These are phyloP conservation scores for Drosophila obscura DNA, from an alignment of 1,140 invertebrate species.

Conservation along the genomic window DNA sequence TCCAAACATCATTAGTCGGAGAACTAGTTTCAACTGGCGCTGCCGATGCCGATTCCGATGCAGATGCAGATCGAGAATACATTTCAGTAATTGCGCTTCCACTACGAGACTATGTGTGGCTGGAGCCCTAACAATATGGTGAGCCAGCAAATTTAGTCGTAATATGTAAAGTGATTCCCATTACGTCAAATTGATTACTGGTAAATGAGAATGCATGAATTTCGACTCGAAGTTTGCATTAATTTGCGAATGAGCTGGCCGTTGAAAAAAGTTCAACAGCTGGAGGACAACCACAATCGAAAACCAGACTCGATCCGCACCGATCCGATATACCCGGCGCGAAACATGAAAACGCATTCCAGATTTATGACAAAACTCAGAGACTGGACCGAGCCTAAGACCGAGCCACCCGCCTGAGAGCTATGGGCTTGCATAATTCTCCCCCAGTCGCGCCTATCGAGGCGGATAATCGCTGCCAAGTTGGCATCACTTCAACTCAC, in stretches of 20 bases:
- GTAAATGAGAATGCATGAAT: slow-evolving; percentile 69
- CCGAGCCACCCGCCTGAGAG: neutral
- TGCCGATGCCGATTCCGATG: neutral
- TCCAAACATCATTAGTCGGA: slow-evolving; percentile 36
- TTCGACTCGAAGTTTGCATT: slow-evolving; percentile 42
- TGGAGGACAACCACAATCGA: slow-evolving; percentile 78
- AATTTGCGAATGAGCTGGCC: slow-evolving; percentile 38
- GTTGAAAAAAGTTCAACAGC: slow-evolving; percentile 28
- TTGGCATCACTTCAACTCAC: slow-evolving; percentile 69
- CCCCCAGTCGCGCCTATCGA: slow-evolving; percentile 41
- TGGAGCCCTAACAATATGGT: neutral
- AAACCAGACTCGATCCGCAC: slow-evolving; percentile 36
- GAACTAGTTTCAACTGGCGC: slow-evolving; percentile 31
- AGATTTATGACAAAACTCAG: slow-evolving; percentile 60
- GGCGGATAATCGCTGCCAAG: slow-evolving; percentile 63
- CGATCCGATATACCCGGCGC: slow-evolving; percentile 9
- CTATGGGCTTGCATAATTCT: slow-evolving; percentile 49
- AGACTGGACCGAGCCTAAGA: neutral
- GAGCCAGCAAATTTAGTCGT: slow-evolving; percentile 51
- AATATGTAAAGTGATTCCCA: slow-evolving; percentile 59
- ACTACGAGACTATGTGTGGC: slow-evolving; percentile 1
- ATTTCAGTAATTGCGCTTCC: slow-evolving; percentile 39
- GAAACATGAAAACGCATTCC: slow-evolving; percentile 24
- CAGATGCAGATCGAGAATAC: slow-evolving; percentile 11
- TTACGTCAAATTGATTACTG: slow-evolving; percentile 74